phyloP scores from a whole-genome alignment of 2,797 vertebrate genomes.

The Danionella dracula region DNA sequence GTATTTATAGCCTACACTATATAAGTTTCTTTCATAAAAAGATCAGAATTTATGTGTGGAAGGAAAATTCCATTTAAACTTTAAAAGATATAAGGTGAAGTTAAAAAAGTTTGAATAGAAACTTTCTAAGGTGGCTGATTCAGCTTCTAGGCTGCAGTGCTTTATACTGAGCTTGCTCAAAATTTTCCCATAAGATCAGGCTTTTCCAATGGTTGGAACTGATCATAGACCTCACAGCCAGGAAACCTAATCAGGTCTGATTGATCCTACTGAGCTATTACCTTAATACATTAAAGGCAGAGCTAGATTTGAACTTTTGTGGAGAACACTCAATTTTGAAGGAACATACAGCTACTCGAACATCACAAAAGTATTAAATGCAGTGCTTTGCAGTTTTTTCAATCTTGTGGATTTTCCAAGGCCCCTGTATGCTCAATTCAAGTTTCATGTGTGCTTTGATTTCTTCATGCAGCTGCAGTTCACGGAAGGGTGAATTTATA shows the following conservation, averaged over 20 bases:
- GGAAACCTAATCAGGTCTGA: constrained; percentile 62
- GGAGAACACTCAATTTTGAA: background rate
- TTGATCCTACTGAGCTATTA: constrained; percentile 74
- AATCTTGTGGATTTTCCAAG: background rate
- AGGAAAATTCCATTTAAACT: background rate
- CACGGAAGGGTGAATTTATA: background rate
- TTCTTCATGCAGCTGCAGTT: background rate
- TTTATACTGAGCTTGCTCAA: constrained; percentile 22
- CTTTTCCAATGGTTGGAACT: constrained; percentile 43
- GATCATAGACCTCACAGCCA: constrained; percentile 48
- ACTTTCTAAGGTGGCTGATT: constrained; percentile 24
- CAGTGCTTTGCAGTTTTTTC: background rate
- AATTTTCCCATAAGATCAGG: constrained; percentile 2
- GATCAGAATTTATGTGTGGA: background rate
- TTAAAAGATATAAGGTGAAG: too few relatives aligned
- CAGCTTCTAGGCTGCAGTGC: constrained; percentile 4
- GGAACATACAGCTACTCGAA: background rate
- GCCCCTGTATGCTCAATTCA: background rate
- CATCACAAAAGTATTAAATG: background rate
- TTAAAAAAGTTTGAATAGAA: constrained; percentile 8
- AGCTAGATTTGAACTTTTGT: constrained; percentile 51
- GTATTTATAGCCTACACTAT: too few relatives aligned
- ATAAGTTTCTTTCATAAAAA: too few relatives aligned
- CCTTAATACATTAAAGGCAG: constrained; percentile 68
- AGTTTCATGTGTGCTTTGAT: background rate